Conservation (phyloP, 2,797 vertebrate genomes). For the Coilia nasus region DNA sequence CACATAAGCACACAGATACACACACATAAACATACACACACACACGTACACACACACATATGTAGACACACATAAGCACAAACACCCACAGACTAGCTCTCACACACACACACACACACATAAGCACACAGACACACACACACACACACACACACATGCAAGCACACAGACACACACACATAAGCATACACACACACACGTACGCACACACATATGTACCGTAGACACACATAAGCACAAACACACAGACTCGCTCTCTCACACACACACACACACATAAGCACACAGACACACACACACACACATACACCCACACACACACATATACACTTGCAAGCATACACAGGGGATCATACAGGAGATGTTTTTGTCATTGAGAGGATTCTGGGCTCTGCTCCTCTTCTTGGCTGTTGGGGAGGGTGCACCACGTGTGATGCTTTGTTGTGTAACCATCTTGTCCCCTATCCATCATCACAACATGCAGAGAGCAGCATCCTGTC, state of each 20-base stretch:
- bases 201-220: no score
- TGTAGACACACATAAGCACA: no score
- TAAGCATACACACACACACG: no score
- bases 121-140: no score
- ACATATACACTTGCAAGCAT: neutral
- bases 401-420: neutral
- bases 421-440: neutral
- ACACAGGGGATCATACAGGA: neutral
- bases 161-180: no score
- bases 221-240: neutral
- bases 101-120: no score
- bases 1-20: no score
- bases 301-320: neutral
- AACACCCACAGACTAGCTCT: no score
- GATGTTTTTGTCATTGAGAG: neutral
- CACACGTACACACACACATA: no score
- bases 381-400: neutral
- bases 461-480: slow-evolving; percentile 72
- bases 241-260: no score
- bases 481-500: slow-evolving; percentile 55
- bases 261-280: neutral
- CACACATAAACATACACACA: no score
- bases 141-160: no score
- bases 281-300: neutral
- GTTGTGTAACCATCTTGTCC: slow-evolving; percentile 58